Evolutionary conservation across 2,888 invertebrate species (phyloP).

Genomic region (Apodemia hepburni): DNA sequence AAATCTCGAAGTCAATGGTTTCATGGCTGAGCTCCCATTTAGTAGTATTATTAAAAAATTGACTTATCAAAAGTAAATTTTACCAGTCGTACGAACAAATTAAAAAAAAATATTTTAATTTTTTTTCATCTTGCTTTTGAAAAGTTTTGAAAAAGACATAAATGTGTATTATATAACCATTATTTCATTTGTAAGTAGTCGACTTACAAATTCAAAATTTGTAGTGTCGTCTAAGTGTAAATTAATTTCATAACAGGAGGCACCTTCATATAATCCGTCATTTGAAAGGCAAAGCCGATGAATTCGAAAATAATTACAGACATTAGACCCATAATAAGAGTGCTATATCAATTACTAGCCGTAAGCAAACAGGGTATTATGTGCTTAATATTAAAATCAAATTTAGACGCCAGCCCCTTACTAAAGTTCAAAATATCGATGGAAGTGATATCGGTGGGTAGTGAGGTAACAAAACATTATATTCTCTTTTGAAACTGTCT

Average conservation of each 20-base stretch:
- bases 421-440: conserved; percentile 26
- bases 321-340: conserved; percentile 67
- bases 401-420: conserved; percentile 61
- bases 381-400: conserved; percentile 76
- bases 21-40: too few species aligned
- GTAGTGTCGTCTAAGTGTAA: conserved; percentile 16
- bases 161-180: too few species aligned
- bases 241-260: conserved; percentile 31
- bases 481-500: neutral
- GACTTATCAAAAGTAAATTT: too few species aligned
- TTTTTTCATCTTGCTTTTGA: too few species aligned
- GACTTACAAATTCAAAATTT: neutral
- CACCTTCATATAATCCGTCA: conserved; percentile 51
- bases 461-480: conserved; percentile 11
- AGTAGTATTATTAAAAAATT: too few species aligned
- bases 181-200: neutral
- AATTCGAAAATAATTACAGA: conserved; percentile 78
- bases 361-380: conserved; percentile 69
- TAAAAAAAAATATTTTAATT: too few species aligned
- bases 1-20: too few species aligned
- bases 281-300: conserved; percentile 61
- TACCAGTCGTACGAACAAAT: too few species aligned
- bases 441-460: conserved; percentile 1
- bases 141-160: too few species aligned
- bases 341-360: conserved; percentile 72